Percentiles rank a stretch among this genome's conserved stretches.
These are phyloP conservation scores for Heterocephalus glaber DNA, from an alignment of 2,113 vertebrate species.

Conservation along the genomic window DNA sequence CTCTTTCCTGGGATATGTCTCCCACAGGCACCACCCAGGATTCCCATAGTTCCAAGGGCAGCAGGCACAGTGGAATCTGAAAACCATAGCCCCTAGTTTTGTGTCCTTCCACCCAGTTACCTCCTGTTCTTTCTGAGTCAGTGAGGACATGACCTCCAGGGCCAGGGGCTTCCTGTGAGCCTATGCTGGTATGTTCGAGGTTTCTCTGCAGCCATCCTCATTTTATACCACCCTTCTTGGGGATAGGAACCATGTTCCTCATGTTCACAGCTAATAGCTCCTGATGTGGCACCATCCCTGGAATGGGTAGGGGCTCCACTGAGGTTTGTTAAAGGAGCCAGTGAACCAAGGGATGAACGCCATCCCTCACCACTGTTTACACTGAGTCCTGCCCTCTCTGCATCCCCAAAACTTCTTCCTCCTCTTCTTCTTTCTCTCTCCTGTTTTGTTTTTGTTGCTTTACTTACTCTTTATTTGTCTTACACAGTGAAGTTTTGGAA, in stretches of 20 bases:
- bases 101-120: background rate
- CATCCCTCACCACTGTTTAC: background rate
- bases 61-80: background rate
- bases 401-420: background rate
- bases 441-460: background rate
- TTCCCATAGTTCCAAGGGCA: accelerated
- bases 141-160: accelerated
- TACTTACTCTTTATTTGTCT: background rate
- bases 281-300: background rate
- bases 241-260: background rate
- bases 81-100: background rate
- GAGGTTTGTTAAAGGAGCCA: background rate
- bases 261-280: background rate
- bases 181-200: background rate
- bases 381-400: background rate
- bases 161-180: background rate
- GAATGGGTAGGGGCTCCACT: background rate
- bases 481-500: background rate
- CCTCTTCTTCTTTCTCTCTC: background rate
- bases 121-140: background rate
- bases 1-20: background rate
- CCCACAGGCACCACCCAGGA: background rate
- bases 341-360: background rate
- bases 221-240: background rate
- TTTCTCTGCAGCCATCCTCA: background rate